phyloP scores from a whole-genome alignment of 2,888 invertebrate genomes.

The Flexamia atlantica region DNA sequence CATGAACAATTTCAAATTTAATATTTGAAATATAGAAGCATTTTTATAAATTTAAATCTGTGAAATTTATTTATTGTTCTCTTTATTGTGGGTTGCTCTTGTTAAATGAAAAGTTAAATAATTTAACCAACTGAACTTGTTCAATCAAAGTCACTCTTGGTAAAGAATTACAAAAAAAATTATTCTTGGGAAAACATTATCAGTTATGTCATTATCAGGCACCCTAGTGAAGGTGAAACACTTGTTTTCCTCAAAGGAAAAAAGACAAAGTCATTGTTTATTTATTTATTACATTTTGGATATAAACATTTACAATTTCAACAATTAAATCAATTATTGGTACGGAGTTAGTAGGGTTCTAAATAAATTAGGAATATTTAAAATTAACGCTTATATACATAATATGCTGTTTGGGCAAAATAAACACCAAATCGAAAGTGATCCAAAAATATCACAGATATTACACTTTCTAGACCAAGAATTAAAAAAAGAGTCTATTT shows the following conservation, averaged over 20 bases:
- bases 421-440: slow-evolving; percentile 27
- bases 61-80: no score
- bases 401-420: neutral
- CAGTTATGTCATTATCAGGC: no score
- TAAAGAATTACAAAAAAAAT: no score
- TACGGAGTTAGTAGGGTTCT: slow-evolving; percentile 24
- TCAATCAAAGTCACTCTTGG: no score
- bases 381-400: slow-evolving; percentile 28
- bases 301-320: slow-evolving; percentile 34
- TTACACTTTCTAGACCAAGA: slow-evolving; percentile 9
- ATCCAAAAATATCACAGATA: slow-evolving; percentile 47
- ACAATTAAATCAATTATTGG: slow-evolving; percentile 22
- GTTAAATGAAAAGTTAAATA: no score
- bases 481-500: neutral
- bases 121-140: no score
- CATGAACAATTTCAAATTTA: no score
- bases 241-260: neutral
- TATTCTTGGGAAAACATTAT: no score
- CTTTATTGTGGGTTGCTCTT: no score
- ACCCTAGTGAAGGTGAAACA: no score
- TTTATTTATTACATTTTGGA: slow-evolving; percentile 42
- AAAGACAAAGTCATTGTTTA: slow-evolving; percentile 5
- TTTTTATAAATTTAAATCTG: no score
- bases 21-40: no score
- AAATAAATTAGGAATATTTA: slow-evolving; percentile 23